Percentiles rank a stretch among this genome's conserved stretches.
phyloP scores from a whole-genome alignment of 2,888 invertebrate genomes.

The Octonoba sinensis region DNA sequence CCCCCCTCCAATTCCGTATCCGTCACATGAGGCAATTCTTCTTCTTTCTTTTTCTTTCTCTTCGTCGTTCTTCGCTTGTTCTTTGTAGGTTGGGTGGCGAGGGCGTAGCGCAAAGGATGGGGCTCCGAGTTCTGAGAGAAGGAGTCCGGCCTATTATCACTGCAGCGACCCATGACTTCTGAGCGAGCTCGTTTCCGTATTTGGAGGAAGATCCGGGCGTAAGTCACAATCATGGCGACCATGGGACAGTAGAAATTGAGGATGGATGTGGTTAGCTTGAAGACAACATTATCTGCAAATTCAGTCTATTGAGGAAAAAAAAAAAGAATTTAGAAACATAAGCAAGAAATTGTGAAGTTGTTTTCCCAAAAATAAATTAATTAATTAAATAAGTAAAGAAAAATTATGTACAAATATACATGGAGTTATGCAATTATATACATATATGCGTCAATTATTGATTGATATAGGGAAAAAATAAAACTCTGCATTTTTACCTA shows the following conservation, averaged over 20 bases:
- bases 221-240: slow-evolving; percentile 73
- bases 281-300: slow-evolving; percentile 72
- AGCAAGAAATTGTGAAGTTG: not conserved
- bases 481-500: too few relatives aligned
- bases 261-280: slow-evolving; percentile 74
- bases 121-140: slow-evolving; percentile 42
- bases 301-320: slow-evolving; percentile 69
- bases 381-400: not conserved
- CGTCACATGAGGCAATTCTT: not conserved
- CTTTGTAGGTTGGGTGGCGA: slow-evolving; percentile 14
- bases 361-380: not conserved
- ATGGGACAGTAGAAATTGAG: slow-evolving; percentile 75
- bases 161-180: slow-evolving; percentile 65
- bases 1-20: too few relatives aligned
- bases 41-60: slow-evolving; percentile 14
- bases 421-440: too few relatives aligned
- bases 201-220: slow-evolving; percentile 73
- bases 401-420: too few relatives aligned
- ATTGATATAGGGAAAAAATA: too few relatives aligned
- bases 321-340: not conserved
- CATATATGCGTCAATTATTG: too few relatives aligned
- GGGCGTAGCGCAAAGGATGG: slow-evolving; percentile 45
- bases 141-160: slow-evolving; percentile 38
- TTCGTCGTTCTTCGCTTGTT: slow-evolving; percentile 1
- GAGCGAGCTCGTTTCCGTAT: slow-evolving; percentile 71